Evolutionary conservation across 1,140 invertebrate species (phyloP), one percentile per base, ranked within the genome.

Genomic region (Aphaenogaster rudis): DNA sequence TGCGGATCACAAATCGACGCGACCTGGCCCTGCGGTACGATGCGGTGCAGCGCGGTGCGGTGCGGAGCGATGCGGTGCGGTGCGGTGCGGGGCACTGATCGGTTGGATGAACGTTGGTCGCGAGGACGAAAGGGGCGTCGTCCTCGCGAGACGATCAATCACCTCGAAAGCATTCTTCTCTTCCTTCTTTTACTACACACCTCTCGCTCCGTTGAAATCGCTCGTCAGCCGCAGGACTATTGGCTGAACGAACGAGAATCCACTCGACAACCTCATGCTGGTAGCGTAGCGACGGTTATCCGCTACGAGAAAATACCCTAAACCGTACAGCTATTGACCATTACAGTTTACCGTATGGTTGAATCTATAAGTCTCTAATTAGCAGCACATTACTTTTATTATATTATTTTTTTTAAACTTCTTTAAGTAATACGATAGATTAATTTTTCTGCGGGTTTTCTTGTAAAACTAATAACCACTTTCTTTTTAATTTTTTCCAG

Each of bases 91-190:
- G 64, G 36, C 59, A 87, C 71, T 74, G 89, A 76, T 74, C 88
- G 88, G 33, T 77, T 21, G 81, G 71, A 78, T 86, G 84, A 66
- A 86, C 87, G 74, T 59, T 45, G 84, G 74, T 61, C 63, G 78
- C 84, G 77, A 84, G 88, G 57, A 88, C 77, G 89, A 86, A 74
- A 80, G 86, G 81, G 80, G 76, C 78, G 77, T 86, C 82, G 87
- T 88, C 82, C 90, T 88, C 89, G 71, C 82, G 79, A 86, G 89
- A 87, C 90, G 90, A 91, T 91, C 90, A 88, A 91, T 91, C 90
- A 91, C 90, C 66, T 79, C 78, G 84, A 88, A 90, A 91, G 78
- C 50, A 84, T 88, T 88, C 87, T 84, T 50, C 78, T 76, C 71
- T 67, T 79, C 59, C 64, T 61, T 64, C 80, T 81, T 61, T 59